Base-by-base conservation (phyloP, 2,113 vertebrate genomes). In the Colossoma macropomum region DNA sequence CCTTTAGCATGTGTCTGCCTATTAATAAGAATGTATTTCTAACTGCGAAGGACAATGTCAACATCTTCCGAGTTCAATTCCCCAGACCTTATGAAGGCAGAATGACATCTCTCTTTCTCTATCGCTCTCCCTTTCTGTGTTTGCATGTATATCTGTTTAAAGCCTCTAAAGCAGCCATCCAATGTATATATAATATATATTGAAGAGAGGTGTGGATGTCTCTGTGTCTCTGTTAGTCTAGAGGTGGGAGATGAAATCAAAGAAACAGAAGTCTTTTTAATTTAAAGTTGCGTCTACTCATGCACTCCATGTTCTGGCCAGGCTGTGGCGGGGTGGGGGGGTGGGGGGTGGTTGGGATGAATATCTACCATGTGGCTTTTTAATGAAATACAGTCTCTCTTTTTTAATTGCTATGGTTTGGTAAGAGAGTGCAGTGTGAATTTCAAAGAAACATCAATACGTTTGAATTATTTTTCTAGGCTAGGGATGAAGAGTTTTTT, bases 21-120 rank as follows among this genome's bases (percentile, higher is more conserved):
- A 84, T 94, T 95, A 94, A 94, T 94, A 93, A 93, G 92, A 91
- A 88, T 91, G 87, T 87, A 89, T 92, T 93, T 94, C 89, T 89
- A 91, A 92, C 86, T 81, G 91, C 85, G 88, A 85, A 89, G 89
- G 89, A 90, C 87, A 89, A 80, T 79, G 71, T 75, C 81, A 38
- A 19, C 41, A 11, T 63, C 90, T 91, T 85, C 89, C 86, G 86
- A 89, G 85, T 89, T 88, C 77, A 80, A 82, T 81, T 85, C 66
- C 68, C 69, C 13, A 30, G 54, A 62, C 17, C 38, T 38, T 62
- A 48, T 48, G 83, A 81, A 82, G 75, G 78, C 66, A 72, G 86
- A 85, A 87, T 75, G 88, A 87, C 91, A 91, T 82, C 81, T 69
- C 81, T 92, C 88, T 84, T 2, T 30, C 38, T 38, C 62, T 54